phyloP scores from a whole-genome alignment of 2,113 vertebrate genomes.

The Anas platyrhynchos region DNA sequence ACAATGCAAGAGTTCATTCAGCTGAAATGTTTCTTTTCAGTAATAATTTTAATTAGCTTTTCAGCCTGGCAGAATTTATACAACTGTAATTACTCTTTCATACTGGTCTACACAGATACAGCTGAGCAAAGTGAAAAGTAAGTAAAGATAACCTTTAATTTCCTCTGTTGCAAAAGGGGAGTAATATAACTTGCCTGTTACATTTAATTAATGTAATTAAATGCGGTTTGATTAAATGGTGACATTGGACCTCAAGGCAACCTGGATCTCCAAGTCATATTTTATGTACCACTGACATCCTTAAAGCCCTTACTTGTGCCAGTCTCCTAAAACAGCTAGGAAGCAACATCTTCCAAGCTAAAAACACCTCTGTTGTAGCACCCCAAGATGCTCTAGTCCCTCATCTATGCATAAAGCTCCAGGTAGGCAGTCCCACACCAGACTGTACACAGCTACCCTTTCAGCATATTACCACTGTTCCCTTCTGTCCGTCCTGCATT shows the following conservation, averaged over 20 bases:
- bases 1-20: background rate
- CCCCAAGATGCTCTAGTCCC: background rate
- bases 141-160: background rate
- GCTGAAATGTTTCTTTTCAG: slow-evolving; percentile 6
- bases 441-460: background rate
- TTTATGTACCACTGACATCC: background rate
- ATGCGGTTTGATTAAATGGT: background rate
- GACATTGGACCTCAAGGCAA: background rate
- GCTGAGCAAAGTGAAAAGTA: background rate
- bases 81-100: background rate
- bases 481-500: background rate
- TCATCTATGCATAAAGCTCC: background rate
- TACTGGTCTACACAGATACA: background rate
- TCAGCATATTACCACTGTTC: background rate
- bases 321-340: background rate
- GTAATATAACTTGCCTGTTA: background rate
- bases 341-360: background rate
- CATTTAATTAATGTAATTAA: background rate
- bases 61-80: background rate
- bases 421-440: background rate
- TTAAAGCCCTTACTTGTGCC: background rate
- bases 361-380: background rate
- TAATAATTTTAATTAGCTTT: slow-evolving; percentile 31
- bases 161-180: background rate
- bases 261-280: background rate